Evolutionary conservation across 2,888 invertebrate species (phyloP).

Genomic region (Brenthis daphne): DNA sequence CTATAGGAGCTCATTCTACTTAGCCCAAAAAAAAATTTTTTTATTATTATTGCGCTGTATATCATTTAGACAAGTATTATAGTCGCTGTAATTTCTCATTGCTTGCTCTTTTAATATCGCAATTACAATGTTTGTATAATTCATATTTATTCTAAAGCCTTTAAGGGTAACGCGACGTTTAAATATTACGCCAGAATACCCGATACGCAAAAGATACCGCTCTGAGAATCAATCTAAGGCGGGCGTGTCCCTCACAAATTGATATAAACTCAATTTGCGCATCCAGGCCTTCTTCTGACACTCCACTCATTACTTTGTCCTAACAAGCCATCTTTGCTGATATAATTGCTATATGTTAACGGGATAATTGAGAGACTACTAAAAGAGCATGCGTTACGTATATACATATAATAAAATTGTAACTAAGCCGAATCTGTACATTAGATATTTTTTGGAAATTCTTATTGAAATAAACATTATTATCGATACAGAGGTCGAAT

Average conservation of each 20-base stretch:
- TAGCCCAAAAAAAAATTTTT: no score
- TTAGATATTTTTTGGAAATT: no score
- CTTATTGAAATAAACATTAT: no score
- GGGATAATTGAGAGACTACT: slow-evolving; percentile 5
- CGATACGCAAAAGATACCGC: slow-evolving; percentile 31
- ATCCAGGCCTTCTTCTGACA: slow-evolving; percentile 33
- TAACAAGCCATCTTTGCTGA: slow-evolving; percentile 22
- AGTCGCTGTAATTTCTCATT: no score
- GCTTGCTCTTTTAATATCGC: no score
- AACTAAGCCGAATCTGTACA: no score
- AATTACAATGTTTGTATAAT: not conserved
- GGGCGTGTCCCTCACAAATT: slow-evolving; percentile 52
- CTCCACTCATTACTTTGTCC: slow-evolving; percentile 35
- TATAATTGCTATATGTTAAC: slow-evolving; percentile 17
- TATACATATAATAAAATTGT: no score
- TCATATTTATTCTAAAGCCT: slow-evolving; percentile 7
- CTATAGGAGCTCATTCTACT: no score
- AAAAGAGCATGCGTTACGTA: not conserved
- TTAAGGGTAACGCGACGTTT: slow-evolving; percentile 16
- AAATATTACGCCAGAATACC: slow-evolving; percentile 33
- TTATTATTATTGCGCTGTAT: no score
- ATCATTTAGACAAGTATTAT: no score
- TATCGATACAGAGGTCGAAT: no score
- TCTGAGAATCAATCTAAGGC: slow-evolving; percentile 50
- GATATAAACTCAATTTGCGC: slow-evolving; percentile 62